phyloP scores from a whole-genome alignment of 2,797 vertebrate genomes.

The Rachycentron canadum region DNA sequence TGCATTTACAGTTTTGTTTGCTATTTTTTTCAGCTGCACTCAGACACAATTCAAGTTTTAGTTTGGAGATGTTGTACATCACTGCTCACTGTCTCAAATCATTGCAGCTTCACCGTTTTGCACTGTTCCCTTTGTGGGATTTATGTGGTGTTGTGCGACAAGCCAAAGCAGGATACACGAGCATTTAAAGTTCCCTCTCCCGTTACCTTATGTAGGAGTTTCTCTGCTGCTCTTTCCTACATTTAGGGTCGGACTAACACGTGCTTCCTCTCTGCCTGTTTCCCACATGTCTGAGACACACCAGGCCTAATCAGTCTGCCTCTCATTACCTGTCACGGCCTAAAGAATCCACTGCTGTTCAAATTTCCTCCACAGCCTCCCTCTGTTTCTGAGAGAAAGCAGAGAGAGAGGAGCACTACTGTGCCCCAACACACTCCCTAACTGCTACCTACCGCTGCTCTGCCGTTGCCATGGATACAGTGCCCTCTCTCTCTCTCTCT shows the following conservation, averaged over 20 bases:
- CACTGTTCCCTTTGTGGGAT: neutral
- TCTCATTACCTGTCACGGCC: constrained; percentile 53
- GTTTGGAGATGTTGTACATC: neutral
- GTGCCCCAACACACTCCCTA: constrained; percentile 82
- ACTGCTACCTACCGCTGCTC: constrained; percentile 85
- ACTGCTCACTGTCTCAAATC: neutral
- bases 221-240: neutral
- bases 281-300: constrained; percentile 31
- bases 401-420: constrained; percentile 65
- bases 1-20: neutral
- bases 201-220: neutral
- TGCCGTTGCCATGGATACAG: constrained; percentile 91
- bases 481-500: constrained; percentile 79
- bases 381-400: constrained; percentile 23
- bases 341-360: constrained; percentile 40
- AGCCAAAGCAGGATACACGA: neutral
- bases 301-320: constrained; percentile 51
- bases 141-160: neutral
- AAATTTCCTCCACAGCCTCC: constrained; percentile 33
- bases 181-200: constrained; percentile 10
- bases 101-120: neutral
- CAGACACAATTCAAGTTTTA: neutral
- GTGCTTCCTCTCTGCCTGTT: constrained; percentile 18
- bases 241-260: constrained; percentile 3
- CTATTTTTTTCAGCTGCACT: constrained; percentile 3